Evolutionary conservation across 2,797 vertebrate species (phyloP), one percentile per base, ranked within the genome.

Genomic region (Lepidocolaptes lacrymiger): DNA sequence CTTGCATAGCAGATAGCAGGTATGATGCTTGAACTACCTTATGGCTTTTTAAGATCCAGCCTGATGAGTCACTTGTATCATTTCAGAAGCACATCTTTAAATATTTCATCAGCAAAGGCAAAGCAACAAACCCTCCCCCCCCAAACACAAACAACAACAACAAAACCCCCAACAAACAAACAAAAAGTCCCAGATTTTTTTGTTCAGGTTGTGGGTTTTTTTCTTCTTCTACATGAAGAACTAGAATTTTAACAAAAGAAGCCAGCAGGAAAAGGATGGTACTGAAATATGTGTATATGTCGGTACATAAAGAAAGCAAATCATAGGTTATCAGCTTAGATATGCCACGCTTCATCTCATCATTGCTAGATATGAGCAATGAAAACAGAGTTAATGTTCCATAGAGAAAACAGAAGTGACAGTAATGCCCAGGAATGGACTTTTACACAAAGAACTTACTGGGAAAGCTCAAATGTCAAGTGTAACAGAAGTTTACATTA

Each of bases 371-470:
- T 80, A 51, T 91, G 79, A 96, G 94, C 81, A 91, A 87, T 48
- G 77, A 94, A 94, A 97, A 93, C 78, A 96, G 92, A 97, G 46
- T 83, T 89, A 95, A 96, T 83, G 82, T 85, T 88, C 92, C 88
- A 83, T 94, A 85, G 54, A 27, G 51, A 94, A 93, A 93, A 49
- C 78, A 84, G 79, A 95, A 96, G 56, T 95, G 93, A 97, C 90
- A 96, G 71, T 71, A 94, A 97, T 92, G 63, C 62, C 64, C 69
- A 94, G 64, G 80, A 97, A 96, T 86, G 84, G 68, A 94, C 76
- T 97, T 95, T 75, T 83, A 91, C 39, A 94, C 72, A 95, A 96
- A 96, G 83, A 81, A 84, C 74, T 95, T 82, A 37, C 66, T 55
- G 85, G 75, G 79, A 88, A 92, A 95, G 85, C 78, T 85, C 75